Base-by-base conservation (phyloP, 2,888 invertebrate species). In the Hirtodrosophila alboralis region DNA sequence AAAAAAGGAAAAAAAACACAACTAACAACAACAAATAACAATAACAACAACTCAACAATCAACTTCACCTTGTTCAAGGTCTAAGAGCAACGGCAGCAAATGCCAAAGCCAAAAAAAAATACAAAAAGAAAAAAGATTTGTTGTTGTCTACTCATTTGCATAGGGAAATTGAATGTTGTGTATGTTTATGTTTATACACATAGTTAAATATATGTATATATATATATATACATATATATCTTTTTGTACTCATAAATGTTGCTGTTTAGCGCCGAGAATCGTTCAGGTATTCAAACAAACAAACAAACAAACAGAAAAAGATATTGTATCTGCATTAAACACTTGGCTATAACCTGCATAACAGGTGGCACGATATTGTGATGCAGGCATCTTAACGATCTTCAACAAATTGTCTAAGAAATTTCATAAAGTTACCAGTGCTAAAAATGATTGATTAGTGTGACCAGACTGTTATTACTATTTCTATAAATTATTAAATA, bases 41-140 rank as follows among this genome's bases (percentile, higher is more conserved):
- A 3, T 40, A 59, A 9, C 58, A 59, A 33, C 63, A 75, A 59
- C 64, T 63, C 47, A 85, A 62, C 80, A 80, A 80, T 79, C 86
- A 80, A 86, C 86, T 84, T 80, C 86, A 80, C 79, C 79, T 80
- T 80, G 79, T 80, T 80, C 79, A 80, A 80, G 79, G 79, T 80
- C 79, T 59, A 77, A 75, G 78, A 75, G 78, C 77, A 75, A 75
- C 75, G 78, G 75, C 75, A 75, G 54, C 57, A 73, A 65, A 84
- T 51, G 68, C 37, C 51, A 54, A 30, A 36, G 47, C 10, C 51
- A 47, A 31, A 56, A 33, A 33, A 36, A 51, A 45, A 60, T 16
- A 44, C 31, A 52, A 14, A 23, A 28, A n/a, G n/a, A n/a, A 33
- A 27, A 44, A 28, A 51, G 27, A 44, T 56, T 65, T 60, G 44